Evolutionary conservation across 2,797 vertebrate genomes (phyloP).

Genomic region (Gallinago stenura): DNA sequence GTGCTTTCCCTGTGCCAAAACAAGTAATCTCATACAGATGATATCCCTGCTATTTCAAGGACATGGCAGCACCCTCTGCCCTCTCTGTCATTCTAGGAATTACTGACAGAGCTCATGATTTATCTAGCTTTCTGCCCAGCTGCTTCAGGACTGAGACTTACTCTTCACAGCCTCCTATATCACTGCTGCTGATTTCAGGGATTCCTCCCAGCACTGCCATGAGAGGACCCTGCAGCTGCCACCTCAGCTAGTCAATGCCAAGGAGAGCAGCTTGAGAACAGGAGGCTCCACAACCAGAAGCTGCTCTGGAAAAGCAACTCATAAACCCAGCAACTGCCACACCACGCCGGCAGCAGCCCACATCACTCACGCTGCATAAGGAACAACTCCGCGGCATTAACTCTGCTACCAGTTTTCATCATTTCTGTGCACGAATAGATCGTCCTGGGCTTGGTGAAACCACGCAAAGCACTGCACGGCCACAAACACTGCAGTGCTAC

Average conservation of each 20-base stretch:
- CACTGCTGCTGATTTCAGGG: rapidly evolving
- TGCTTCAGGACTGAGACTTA: background rate
- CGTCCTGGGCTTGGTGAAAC: background rate
- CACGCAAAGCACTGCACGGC: rapidly evolving
- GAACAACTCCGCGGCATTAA: background rate
- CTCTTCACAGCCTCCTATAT: background rate
- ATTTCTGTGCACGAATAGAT: background rate
- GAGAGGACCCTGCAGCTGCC: background rate
- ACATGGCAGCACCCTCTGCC: background rate
- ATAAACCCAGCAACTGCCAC: background rate
- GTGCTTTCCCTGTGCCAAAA: background rate
- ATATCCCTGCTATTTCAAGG: slow-evolving; percentile 10
- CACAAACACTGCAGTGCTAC: background rate
- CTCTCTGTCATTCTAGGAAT: background rate
- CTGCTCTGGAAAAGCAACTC: background rate
- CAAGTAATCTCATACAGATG: background rate
- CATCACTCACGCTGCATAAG: no score
- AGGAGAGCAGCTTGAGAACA: background rate
- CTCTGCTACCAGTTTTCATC: background rate
- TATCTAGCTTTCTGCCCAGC: background rate
- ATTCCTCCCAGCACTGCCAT: background rate
- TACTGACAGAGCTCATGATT: slow-evolving; percentile 1
- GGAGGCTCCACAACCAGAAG: background rate
- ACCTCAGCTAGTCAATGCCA: background rate
- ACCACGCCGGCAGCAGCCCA: background rate